Evolutionary conservation across 1,140 invertebrate genomes (phyloP).

Genomic region (Monomorium pharaonis): DNA sequence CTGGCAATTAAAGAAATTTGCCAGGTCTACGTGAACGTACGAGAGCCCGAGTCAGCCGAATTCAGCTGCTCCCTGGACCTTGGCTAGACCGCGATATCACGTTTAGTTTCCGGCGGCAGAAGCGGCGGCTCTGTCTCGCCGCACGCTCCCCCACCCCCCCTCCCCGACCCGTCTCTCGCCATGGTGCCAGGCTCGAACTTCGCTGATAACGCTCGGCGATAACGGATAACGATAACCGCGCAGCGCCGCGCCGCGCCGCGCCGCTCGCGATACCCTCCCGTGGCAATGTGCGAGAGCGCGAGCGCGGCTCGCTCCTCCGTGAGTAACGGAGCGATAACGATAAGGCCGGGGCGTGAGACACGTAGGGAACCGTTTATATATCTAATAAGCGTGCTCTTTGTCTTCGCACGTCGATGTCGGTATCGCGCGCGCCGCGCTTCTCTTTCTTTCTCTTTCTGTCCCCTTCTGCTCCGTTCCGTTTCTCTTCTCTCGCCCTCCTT

Average conservation of each 20-base stretch:
- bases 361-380: conserved; percentile 71
- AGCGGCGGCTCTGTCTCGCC: conserved; percentile 33
- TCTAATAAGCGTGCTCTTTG: conserved; percentile 72
- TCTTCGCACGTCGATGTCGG: conserved; percentile 54
- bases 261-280: conserved; percentile 71
- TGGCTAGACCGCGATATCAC: conserved; percentile 25
- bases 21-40: not conserved
- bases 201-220: conserved; percentile 77
- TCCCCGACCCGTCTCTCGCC: conserved; percentile 10
- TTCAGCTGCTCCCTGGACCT: conserved; percentile 34
- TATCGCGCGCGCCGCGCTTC: conserved; percentile 21
- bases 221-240: conserved; percentile 79
- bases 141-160: not conserved
- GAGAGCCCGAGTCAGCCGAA: conserved; percentile 4
- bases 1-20: not conserved
- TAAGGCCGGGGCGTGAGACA: conserved; percentile 80
- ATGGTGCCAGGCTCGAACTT: conserved; percentile 75
- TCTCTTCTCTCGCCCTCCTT: not conserved
- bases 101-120: conserved; percentile 40
- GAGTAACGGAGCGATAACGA: conserved; percentile 81
- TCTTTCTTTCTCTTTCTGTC: too few relatives aligned
- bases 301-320: conserved; percentile 73
- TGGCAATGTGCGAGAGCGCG: conserved; percentile 73
- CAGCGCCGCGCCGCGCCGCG: too few relatives aligned
- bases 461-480: too few relatives aligned